Conservation (phyloP, 2,888 invertebrate genomes). For the Pterostichus niger region DNA sequence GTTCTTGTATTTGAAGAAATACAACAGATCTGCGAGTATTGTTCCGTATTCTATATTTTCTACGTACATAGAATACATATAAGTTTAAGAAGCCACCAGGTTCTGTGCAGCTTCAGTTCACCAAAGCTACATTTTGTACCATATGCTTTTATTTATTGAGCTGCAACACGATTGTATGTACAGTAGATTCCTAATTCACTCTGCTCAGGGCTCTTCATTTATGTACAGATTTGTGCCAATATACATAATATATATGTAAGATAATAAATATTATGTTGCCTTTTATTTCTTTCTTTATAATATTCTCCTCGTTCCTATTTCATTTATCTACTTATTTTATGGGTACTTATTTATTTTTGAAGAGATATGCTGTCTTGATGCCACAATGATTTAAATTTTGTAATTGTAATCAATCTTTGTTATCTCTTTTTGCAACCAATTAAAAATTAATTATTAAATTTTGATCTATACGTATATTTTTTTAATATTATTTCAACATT, state of each 20-base stretch:
- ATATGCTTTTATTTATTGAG: conserved; percentile 67
- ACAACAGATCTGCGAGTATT: too few relatives aligned
- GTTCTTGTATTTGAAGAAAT: not conserved
- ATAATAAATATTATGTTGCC: conserved; percentile 41
- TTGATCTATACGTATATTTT: too few relatives aligned
- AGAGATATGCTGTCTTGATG: too few relatives aligned
- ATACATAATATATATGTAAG: conserved; percentile 65
- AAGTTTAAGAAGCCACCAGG: not conserved
- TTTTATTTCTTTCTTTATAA: not conserved
- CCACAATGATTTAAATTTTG: too few relatives aligned
- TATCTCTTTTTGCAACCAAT: too few relatives aligned
- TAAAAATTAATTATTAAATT: too few relatives aligned
- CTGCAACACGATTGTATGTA: conserved; percentile 57
- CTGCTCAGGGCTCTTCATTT: conserved; percentile 65
- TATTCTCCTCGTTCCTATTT: not conserved
- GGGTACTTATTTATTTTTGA: too few relatives aligned
- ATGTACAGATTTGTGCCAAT: conserved; percentile 66
- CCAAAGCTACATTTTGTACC: conserved; percentile 63
- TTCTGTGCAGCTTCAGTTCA: conserved; percentile 59
- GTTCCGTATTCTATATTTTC: not conserved
- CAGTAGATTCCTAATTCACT: conserved; percentile 63
- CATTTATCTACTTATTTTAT: too few relatives aligned
- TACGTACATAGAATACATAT: conserved; percentile 3
- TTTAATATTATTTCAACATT: too few relatives aligned
- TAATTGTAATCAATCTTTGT: too few relatives aligned